Evolutionary conservation across 2,113 vertebrate genomes (phyloP).

Genomic region (Pituophis catenifer): DNA sequence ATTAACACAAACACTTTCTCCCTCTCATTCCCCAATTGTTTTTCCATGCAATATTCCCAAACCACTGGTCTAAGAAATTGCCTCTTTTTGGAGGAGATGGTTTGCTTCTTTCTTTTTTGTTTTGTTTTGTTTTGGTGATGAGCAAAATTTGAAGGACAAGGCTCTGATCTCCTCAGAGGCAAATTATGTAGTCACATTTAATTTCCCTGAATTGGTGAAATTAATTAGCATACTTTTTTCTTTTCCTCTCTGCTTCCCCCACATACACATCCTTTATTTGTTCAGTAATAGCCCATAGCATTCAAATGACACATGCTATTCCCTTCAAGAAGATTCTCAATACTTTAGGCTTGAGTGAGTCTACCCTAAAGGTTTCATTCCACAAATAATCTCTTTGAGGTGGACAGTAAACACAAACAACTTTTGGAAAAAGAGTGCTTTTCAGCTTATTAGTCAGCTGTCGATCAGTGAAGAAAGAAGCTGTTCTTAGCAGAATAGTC

Average conservation of each 20-base stretch:
- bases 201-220: neutral
- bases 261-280: neutral
- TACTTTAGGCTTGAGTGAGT: neutral
- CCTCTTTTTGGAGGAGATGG: neutral
- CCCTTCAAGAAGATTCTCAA: neutral
- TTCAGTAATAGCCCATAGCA: conserved; percentile 2
- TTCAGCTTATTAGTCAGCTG: neutral
- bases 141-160: conserved; percentile 13
- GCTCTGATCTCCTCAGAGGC: conserved; percentile 7
- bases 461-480: neutral
- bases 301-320: conserved; percentile 7
- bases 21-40: neutral
- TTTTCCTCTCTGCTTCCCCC: neutral
- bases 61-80: conserved; percentile 29
- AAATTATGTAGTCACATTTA: conserved; percentile 18
- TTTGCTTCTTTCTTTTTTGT: neutral
- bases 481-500: neutral
- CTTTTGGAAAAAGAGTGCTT: neutral
- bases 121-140: conserved; percentile 4
- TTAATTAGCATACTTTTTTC: conserved; percentile 7
- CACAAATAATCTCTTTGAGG: neutral
- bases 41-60: neutral
- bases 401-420: neutral
- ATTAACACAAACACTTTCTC: neutral
- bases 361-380: neutral